phyloP scores from a whole-genome alignment of 2,888 invertebrate genomes.

The Pseudococcus longispinus region DNA sequence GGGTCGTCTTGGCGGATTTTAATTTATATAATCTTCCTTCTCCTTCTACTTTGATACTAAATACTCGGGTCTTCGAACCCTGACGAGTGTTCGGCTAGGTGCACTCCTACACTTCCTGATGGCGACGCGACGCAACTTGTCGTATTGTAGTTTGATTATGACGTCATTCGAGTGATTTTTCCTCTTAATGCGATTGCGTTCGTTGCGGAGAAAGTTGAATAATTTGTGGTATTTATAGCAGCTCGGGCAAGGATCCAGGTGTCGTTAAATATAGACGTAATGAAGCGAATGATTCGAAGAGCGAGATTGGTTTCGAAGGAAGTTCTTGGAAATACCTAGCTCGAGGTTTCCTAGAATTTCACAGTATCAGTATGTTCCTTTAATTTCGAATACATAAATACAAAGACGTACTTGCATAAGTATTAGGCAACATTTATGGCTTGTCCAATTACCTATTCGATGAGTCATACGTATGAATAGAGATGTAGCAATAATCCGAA shows the following conservation, averaged over 20 bases:
- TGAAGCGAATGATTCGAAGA: not conserved
- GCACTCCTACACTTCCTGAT: slow-evolving; percentile 18
- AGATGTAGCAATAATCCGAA: too few species aligned
- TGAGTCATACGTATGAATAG: too few species aligned
- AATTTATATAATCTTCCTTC: slow-evolving; percentile 8
- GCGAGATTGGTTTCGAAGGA: too few species aligned
- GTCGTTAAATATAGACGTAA: not conserved
- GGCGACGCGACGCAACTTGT: not conserved
- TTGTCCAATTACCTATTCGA: too few species aligned
- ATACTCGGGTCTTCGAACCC: not conserved
- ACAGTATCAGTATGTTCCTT: too few species aligned
- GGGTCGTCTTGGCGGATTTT: not conserved
- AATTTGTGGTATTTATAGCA: not conserved
- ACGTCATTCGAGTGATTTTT: not conserved
- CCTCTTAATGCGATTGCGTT: not conserved
- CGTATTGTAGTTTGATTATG: not conserved
- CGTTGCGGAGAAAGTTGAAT: not conserved
- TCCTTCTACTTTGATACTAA: not conserved
- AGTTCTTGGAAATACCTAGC: too few species aligned
- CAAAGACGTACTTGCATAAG: too few species aligned
- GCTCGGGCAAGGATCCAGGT: not conserved
- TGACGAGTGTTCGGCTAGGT: not conserved
- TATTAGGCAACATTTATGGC: too few species aligned
- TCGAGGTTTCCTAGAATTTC: too few species aligned
- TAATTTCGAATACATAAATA: too few species aligned